Percentiles rank a stretch among this genome's conserved stretches.
phyloP scores from a whole-genome alignment of 2,797 vertebrate species.

The Enteromius argenteus region DNA sequence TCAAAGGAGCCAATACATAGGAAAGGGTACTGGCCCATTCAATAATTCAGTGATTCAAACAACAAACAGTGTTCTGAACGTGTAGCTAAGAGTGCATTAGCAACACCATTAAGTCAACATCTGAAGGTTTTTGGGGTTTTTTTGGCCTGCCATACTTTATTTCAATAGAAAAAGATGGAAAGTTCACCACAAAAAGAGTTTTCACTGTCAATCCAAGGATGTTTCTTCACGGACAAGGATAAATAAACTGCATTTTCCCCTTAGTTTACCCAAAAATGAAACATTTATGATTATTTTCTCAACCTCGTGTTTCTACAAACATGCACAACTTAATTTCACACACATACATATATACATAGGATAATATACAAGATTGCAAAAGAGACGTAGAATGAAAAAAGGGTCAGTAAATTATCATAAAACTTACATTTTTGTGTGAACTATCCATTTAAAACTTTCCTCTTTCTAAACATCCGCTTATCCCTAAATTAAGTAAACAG shows the following conservation, averaged over 20 bases:
- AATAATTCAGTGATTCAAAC: constrained; percentile 61
- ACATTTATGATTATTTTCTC: background rate
- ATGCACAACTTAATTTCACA: background rate
- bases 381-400: background rate
- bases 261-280: background rate
- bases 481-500: background rate
- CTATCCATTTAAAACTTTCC: background rate
- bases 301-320: background rate
- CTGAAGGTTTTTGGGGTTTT: constrained; percentile 17
- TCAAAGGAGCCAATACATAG: constrained; percentile 55
- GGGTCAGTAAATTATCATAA: background rate
- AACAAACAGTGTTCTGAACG: constrained; percentile 45
- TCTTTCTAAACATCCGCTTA: constrained; percentile 1
- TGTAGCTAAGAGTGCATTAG: constrained; percentile 48
- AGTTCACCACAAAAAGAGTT: background rate
- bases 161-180: constrained; percentile 24
- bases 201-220: background rate
- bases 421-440: background rate
- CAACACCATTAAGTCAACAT: constrained; percentile 50
- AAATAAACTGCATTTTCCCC: background rate
- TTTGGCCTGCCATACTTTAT: constrained; percentile 12
- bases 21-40: constrained; percentile 51
- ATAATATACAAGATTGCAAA: too few relatives aligned
- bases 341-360: background rate
- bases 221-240: background rate